Evolutionary conservation across 2,888 invertebrate genomes (phyloP).

Genomic region (Reticulitermes lucifugus): DNA sequence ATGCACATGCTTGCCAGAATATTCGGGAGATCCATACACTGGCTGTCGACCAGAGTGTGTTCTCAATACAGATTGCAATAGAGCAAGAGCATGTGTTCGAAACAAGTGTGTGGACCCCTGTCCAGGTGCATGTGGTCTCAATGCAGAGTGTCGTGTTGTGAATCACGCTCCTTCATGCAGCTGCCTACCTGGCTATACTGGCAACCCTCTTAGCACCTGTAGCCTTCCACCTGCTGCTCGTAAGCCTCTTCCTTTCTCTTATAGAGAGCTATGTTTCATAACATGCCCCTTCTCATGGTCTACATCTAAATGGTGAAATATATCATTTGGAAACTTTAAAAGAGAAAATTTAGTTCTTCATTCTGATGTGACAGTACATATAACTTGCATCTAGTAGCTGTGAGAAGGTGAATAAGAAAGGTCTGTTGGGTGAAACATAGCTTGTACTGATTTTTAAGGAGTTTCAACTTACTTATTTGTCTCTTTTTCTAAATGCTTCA

Average conservation of each 20-base stretch:
- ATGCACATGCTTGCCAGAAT: slow-evolving; percentile 84
- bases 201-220: slow-evolving; percentile 73
- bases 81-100: slow-evolving; percentile 82
- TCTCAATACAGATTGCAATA: slow-evolving; percentile 83
- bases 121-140: slow-evolving; percentile 82
- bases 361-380: no score
- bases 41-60: slow-evolving; percentile 90
- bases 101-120: slow-evolving; percentile 90
- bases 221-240: slow-evolving; percentile 60
- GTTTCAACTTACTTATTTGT: no score
- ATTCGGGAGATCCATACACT: slow-evolving; percentile 88
- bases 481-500: no score
- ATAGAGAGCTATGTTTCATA: background rate
- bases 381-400: no score
- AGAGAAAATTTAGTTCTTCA: no score
- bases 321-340: no score
- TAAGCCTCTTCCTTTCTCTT: slow-evolving; percentile 54
- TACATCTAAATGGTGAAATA: background rate
- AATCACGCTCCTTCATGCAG: slow-evolving; percentile 87
- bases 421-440: no score
- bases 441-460: no score
- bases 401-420: no score
- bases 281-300: background rate
- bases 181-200: slow-evolving; percentile 82
- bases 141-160: slow-evolving; percentile 82